phyloP scores from a whole-genome alignment of 2,113 vertebrate genomes.

The Mesembrinibis cayennensis region DNA sequence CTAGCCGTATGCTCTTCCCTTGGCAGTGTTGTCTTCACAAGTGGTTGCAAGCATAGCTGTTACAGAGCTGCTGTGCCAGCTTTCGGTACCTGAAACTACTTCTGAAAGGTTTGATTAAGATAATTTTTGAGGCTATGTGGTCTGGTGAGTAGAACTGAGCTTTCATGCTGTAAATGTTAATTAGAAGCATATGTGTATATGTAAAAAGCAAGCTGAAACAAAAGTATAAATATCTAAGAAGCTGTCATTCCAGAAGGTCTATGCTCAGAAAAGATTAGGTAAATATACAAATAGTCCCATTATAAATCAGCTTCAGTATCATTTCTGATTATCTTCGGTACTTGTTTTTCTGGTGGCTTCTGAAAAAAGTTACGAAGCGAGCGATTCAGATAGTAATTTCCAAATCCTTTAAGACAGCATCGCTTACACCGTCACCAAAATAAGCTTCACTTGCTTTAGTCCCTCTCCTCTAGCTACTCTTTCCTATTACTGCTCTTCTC shows the following conservation, averaged over 20 bases:
- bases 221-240: constrained; percentile 63
- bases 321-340: neutral
- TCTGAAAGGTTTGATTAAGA: neutral
- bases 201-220: constrained; percentile 44
- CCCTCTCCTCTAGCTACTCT: neutral
- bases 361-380: neutral
- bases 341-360: neutral
- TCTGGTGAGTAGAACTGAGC: constrained; percentile 2
- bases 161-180: constrained; percentile 52
- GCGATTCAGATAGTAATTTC: neutral
- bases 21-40: neutral
- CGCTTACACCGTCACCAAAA: neutral
- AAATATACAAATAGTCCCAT: constrained; percentile 35
- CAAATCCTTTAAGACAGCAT: neutral
- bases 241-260: constrained; percentile 61
- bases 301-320: neutral
- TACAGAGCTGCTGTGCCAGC: neutral
- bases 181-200: constrained; percentile 46
- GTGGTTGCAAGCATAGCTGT: neutral
- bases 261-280: constrained; percentile 54
- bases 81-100: neutral
- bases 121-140: constrained; percentile 7
- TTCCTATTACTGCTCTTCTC: neutral
- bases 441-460: neutral
- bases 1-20: neutral